phyloP scores from a whole-genome alignment of 2,113 vertebrate genomes.

The cattle (Bos taurus) region ARS-UCD2.0 NC_037333.1:105166501-105167000 shows the following conservation, averaged over 20 bases:
- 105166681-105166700: too few species aligned
- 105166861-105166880: neutral
- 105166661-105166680: neutral
- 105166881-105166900: neutral
- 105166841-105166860: neutral
- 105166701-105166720: neutral
- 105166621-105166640: neutral
- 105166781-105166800: neutral
- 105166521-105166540: neutral
- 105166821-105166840: neutral
- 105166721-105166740: neutral
- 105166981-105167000: neutral
- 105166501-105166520: neutral
- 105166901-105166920: neutral
- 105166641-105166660: too few species aligned
- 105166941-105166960: neutral
- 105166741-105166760: neutral
- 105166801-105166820: neutral
- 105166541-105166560: neutral
- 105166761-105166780: neutral
- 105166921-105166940: too few species aligned
- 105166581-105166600: neutral
- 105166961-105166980: accelerated
- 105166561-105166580: neutral
- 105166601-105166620: neutral